Evolutionary conservation across 2,888 invertebrate species (phyloP).

Genomic region (Xylota sylvarum): DNA sequence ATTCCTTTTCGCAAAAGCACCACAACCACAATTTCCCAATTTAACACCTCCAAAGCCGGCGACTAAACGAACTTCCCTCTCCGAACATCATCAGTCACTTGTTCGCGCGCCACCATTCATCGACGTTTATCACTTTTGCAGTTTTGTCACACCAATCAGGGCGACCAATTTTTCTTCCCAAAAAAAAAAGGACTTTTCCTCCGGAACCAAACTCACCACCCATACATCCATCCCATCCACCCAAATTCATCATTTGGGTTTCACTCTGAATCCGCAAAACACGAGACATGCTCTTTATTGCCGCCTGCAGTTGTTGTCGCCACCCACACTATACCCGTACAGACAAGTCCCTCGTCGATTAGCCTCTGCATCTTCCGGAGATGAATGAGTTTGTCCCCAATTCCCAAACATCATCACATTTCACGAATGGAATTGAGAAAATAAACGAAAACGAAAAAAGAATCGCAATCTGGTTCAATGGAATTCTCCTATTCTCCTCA

Average conservation of each 20-base stretch:
- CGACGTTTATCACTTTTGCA: conserved; percentile 53
- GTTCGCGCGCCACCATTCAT: conserved; percentile 23
- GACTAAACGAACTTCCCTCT: not conserved
- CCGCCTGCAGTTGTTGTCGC: not conserved
- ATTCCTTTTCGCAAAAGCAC: conserved; percentile 11
- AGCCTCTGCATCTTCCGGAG: conserved; percentile 39
- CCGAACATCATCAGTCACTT: conserved; percentile 26
- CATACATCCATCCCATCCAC: too few relatives aligned
- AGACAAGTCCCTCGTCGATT: conserved; percentile 24
- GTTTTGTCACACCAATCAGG: conserved; percentile 61
- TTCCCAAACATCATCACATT: conserved; percentile 66
- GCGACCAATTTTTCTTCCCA: conserved; percentile 12
- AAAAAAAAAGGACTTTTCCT: not conserved
- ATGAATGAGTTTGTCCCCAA: conserved; percentile 48
- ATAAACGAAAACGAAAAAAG: conserved; percentile 4
- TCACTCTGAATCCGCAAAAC: conserved; percentile 1
- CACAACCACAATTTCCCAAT: conserved; percentile 33
- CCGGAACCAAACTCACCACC: conserved; percentile 26
- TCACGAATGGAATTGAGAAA: conserved; percentile 39
- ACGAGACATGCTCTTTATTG: not conserved
- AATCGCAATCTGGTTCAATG: conserved; percentile 50
- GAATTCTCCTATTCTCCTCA: not conserved
- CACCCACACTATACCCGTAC: not conserved
- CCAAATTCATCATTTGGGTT: not conserved
- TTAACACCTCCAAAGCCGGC: conserved; percentile 16